Base-by-base conservation (phyloP, 1,140 invertebrate species). In the Sarcophaga bullata region DNA sequence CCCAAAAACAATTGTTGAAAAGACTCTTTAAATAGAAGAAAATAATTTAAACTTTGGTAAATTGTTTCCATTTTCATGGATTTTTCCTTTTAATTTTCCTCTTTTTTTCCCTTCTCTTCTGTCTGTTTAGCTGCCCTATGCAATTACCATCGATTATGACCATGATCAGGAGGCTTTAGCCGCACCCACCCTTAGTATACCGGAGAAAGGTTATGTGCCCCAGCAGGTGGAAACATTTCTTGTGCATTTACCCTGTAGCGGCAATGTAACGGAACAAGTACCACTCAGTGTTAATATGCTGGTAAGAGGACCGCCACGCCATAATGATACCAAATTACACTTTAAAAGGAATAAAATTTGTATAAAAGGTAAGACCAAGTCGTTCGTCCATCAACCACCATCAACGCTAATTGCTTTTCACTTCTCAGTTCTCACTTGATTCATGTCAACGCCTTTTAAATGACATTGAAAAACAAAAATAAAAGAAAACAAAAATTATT, bases 311-410 rank as follows among this genome's bases (percentile, higher is more conserved):
- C 92, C 92, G 10, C 90, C 91, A 19, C 86, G 89, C 3, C 85
- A 85, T 86, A 95, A 96, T 86, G 93, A 95, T 84, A 96, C 95
- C 7, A 91, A 92, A 76, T 91, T 97, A 48, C 93, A 95, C 82
- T 95, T 97, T 90, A 95, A 94, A 87, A 92, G 96, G 84, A 96
- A 96, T 90, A 97, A 97, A 91, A 95, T 96, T 85, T 97, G 96
- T 87, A 92, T 95, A 68, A 95, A 96, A 94, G 95, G 95, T 96
- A 80, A 80, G 82, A 37, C 17, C 4, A 37, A 19, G 10, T 72
- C 19, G 19, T 19, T 19, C 37, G 6, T 19, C 62, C 37, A 17
- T 9, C 62, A n/a, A 54, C 52, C 52, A 54, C 52, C 52, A 72
- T n/a, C 62, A 72, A 37, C 25, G 25, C 25, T 37, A 37, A 37